Base-by-base conservation (phyloP, 2,113 vertebrate species). In the Neotoma lepida region DNA sequence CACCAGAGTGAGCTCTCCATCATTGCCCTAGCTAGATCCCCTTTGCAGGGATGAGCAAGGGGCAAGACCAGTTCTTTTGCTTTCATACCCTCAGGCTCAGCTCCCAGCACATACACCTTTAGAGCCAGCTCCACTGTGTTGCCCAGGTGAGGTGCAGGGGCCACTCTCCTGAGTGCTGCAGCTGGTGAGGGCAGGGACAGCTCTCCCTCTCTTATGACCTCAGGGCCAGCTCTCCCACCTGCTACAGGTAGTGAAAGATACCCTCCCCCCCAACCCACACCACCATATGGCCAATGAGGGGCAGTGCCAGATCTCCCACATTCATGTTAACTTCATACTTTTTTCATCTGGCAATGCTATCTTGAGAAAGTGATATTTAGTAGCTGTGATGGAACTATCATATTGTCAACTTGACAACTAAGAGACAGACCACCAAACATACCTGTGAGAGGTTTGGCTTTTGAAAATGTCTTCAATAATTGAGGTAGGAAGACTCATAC, bases 311-410 rank as follows among this genome's bases (percentile, higher is more conserved):
- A 66, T 66, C 33, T 35, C 64, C 14, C 30, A 35, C 7, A 18
- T 66, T 66, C 33, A 66, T 4, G 35, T 35, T 66, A 66, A 35
- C 64, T 66, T 35, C 13, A 66, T 66, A 26, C 63, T 64, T 30
- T 14, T 89, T 89, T 54, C 63, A 70, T 91, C 28, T 39, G 89
- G 15, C 20, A 64, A 82, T 89, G 74, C 61, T 89, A 58, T 93
- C 85, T 89, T 56, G 9, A 89, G 28, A 39, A 92, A 82, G 14
- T 54, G 17, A 86, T 93, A 44, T 89, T 77, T 88, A 95, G n/a
- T 58, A 77, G 30, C 44, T 33, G 13, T 76, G 26, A 14, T 76
- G 26, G 22, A 73, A 46, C 28, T 41, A 30, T 73, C 4, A 77
- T 33, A 33, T 49, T 77, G 44, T 33, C 68, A 46, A 30, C 44